Evolutionary conservation across 2,797 vertebrate genomes (phyloP).

Genomic region (Cyprinella venusta): DNA sequence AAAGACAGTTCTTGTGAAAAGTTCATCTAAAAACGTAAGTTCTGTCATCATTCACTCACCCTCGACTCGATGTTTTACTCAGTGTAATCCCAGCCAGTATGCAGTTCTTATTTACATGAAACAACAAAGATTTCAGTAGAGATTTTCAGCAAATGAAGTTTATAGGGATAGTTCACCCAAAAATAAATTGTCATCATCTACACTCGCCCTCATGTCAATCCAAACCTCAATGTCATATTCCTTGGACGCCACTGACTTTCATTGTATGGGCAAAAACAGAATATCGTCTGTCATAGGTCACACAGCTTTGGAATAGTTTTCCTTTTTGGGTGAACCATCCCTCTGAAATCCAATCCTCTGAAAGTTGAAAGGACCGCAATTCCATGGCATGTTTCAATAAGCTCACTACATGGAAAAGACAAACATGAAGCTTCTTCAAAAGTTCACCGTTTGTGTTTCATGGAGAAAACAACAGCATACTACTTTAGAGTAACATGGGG

Average conservation of each 20-base stretch:
- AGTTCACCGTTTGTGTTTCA: neutral
- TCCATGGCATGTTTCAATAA: neutral
- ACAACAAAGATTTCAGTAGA: neutral
- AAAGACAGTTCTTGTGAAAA: slow-evolving; percentile 8
- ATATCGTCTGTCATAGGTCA: neutral
- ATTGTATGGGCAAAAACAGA: neutral
- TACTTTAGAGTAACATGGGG: neutral
- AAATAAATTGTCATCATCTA: neutral
- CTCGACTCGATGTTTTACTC: neutral
- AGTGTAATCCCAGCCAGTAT: too few relatives aligned
- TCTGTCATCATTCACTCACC: neutral
- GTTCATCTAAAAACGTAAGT: slow-evolving; percentile 39
- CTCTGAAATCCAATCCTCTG: neutral
- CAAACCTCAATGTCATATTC: neutral
- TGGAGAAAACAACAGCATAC: neutral
- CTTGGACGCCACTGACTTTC: neutral
- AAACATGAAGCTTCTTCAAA: neutral
- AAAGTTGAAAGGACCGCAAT: neutral
- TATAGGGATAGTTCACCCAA: neutral
- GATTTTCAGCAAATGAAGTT: neutral
- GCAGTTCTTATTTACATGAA: neutral
- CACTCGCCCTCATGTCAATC: neutral
- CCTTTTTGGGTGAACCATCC: neutral
- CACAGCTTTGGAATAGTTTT: neutral
- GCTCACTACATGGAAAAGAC: neutral